phyloP scores from a whole-genome alignment of 2,888 invertebrate genomes.

The Luffia ferchaultella region DNA sequence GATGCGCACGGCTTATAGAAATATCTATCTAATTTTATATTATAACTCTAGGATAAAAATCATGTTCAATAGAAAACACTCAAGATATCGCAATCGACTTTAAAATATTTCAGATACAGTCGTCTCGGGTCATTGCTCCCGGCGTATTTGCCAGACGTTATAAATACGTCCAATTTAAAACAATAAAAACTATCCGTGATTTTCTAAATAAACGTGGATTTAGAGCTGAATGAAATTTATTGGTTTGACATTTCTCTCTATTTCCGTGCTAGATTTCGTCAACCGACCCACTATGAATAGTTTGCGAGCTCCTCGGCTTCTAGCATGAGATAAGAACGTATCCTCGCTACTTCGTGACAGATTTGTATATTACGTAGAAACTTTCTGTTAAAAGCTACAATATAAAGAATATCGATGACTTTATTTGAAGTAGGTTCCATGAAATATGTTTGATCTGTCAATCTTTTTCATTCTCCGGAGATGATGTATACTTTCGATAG shows the following conservation, averaged over 20 bases:
- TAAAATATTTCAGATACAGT: too few species aligned
- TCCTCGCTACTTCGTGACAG: constrained; percentile 44
- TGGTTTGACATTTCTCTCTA: constrained; percentile 33
- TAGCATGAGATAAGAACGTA: constrained; percentile 27
- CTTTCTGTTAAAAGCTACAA: background rate
- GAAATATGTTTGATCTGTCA: too few species aligned
- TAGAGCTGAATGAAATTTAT: constrained; percentile 53
- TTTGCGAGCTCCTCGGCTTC: constrained; percentile 15
- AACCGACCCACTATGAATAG: constrained; percentile 50
- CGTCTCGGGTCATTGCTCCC: constrained; percentile 38
- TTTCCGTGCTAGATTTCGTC: constrained; percentile 47
- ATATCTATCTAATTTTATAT: too few species aligned
- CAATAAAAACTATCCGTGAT: constrained; percentile 37
- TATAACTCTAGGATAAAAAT: too few species aligned
- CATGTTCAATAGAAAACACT: too few species aligned
- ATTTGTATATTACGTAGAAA: constrained; percentile 42
- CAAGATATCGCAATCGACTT: too few species aligned
- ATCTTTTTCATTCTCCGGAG: too few species aligned
- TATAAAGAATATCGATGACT: too few species aligned
- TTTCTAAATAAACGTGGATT: constrained; percentile 35
- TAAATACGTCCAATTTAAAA: constrained; percentile 31
- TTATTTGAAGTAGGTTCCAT: too few species aligned
- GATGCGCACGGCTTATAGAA: too few species aligned
- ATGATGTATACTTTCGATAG: too few species aligned
- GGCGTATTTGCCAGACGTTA: constrained; percentile 18